Base-by-base conservation (phyloP, 2,113 vertebrate genomes). In the Pagrus major region DNA sequence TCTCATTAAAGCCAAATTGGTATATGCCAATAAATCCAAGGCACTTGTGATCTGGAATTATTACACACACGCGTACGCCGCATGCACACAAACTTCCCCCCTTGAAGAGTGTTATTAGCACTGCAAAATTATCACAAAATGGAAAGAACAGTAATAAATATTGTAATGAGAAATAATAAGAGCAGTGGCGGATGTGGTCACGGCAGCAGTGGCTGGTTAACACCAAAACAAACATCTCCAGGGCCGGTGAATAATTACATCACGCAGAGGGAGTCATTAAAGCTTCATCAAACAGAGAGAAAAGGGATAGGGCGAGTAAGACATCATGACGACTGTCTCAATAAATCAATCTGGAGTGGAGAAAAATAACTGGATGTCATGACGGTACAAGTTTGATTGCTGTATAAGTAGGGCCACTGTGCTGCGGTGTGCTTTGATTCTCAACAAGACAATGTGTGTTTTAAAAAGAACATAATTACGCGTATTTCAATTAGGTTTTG, bases 1-100 rank as follows among this genome's bases (percentile, higher is more conserved):
- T 98, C 97, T 98, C 97, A 98, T 99, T 99, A 99, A 93, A 96
- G 95, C 95, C 94, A 96, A 95, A 95, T 96, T 96, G 97, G 96
- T 97, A 97, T 96, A 97, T 96, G 95, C 96, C 96, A 96, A 97
- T 97, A 96, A 97, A 97, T 96, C 94, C 94, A 90, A 94, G 88
- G 89, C 91, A 86, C 85, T 94, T 93, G 94, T 94, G 95, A 96
- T 96, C 94, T 95, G 85, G 92, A 96, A 94, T 97, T 97, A 99
- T 97, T 97, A 94, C 61, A 79, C 63, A 67, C 52, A 44, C 74
- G 67, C 60, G 72, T 16, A 51, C 66, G 56, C 55, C 56, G 60
- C 65, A 58, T 44, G 73, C 70, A 78, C 61, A 49, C 55, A 54
- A 54, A 74, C 81, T 89, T 91, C 90, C 89, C 89, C 91, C 81